phyloP scores from a whole-genome alignment of 2,888 invertebrate species.

The Ctenicera cuprea region DNA sequence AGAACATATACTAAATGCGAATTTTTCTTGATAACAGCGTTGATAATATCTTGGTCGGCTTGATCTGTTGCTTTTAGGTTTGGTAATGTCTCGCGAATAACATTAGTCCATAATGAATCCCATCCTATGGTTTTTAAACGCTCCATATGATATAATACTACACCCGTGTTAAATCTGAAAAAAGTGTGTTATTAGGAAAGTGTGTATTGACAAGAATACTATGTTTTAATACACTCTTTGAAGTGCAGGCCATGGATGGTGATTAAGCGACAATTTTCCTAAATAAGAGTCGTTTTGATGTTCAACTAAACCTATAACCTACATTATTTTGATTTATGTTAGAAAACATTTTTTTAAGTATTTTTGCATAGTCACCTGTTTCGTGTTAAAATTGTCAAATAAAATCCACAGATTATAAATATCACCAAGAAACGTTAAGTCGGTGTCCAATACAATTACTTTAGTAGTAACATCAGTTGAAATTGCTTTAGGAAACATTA shows the following conservation, averaged over 20 bases:
- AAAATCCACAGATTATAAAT: slow-evolving; percentile 87
- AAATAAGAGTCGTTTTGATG: slow-evolving; percentile 80
- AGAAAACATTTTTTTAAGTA: background rate
- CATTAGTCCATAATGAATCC: slow-evolving; percentile 84
- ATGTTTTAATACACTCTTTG: no score
- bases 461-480: slow-evolving; percentile 77
- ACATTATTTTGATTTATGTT: slow-evolving; percentile 58
- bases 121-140: slow-evolving; percentile 82
- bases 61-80: slow-evolving; percentile 70
- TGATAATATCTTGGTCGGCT: slow-evolving; percentile 94
- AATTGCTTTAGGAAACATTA: slow-evolving; percentile 86
- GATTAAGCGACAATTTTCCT: no score
- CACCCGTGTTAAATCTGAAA: slow-evolving; percentile 83
- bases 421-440: slow-evolving; percentile 88
- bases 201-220: no score
- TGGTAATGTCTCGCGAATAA: slow-evolving; percentile 83
- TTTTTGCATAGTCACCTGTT: slow-evolving; percentile 75
- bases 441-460: slow-evolving; percentile 92
- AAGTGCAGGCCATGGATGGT: no score
- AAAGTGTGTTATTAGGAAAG: background rate
- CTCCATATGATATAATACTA: slow-evolving; percentile 86
- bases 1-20: slow-evolving; percentile 84
- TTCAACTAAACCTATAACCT: slow-evolving; percentile 90
- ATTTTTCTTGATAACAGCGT: slow-evolving; percentile 87
- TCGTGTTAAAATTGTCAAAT: slow-evolving; percentile 82